Base-by-base conservation (phyloP, 2,888 invertebrate genomes). In the Lasioglossum calceatum region DNA sequence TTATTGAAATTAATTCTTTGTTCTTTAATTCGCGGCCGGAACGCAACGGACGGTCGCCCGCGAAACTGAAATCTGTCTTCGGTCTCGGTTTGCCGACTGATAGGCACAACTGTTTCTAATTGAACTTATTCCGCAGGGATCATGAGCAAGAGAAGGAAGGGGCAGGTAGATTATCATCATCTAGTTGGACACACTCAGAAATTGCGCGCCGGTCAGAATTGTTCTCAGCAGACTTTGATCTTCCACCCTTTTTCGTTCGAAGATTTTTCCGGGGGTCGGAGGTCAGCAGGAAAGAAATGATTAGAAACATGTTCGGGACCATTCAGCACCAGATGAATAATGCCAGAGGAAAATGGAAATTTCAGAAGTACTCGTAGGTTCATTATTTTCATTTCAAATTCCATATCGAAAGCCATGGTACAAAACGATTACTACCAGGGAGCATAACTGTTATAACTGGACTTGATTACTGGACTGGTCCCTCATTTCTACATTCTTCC, bases 1-100 rank as follows among this genome's bases (percentile, higher is more conserved):
- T 92, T 92, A 93, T 92, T 92, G 92, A 92, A 90, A 91, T 89
- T 88, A 92, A 67, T 36, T 64, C 36, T 4, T 23, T 36, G 67
- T 36, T 67, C 36, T 67, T 67, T 67, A 19, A 32, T 67, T 67
- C 32, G 36, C 36, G 67, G 36, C 4, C 27, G n/a, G n/a, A n/a
- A n/a, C 54, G 54, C 54, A 3, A 58, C 54, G n/a, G 1, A 58
- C 54, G 23, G 8, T 54, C 23, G 54, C 54, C 7, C 27, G n/a
- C 61, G 27, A 32, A 64, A 64, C 16, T 16, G 64, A 64, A 64
- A 64, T 64, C 32, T 32, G 7, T 32, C 32, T 1, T 64, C 16
- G 16, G 32, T 32, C 32, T 16, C 64, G 16, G 32, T 64, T 58
- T 7, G 5, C 16, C 27, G 61, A 14, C 27, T 61, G 61, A 61